phyloP scores from a whole-genome alignment of 2,797 vertebrate species.

The Pangasius mekongensis region DNA sequence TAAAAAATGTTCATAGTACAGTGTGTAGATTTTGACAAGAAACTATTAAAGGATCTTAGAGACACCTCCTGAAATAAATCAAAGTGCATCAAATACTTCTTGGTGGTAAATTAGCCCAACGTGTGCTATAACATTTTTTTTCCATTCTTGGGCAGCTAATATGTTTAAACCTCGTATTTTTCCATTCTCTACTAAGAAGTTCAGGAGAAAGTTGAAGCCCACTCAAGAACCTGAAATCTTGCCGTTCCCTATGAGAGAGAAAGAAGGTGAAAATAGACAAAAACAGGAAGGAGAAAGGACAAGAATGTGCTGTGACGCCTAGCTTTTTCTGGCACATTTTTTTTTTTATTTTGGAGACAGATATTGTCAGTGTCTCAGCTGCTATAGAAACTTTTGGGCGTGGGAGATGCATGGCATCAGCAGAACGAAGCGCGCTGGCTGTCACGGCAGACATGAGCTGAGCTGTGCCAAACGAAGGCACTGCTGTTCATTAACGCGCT shows the following conservation, averaged over 20 bases:
- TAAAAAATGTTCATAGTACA: not conserved
- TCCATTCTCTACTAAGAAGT: conserved; percentile 3
- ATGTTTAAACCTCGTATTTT: not conserved
- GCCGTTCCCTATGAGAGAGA: conserved; percentile 18
- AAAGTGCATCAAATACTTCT: too few species aligned
- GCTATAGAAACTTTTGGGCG: conserved; percentile 54
- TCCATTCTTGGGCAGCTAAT: not conserved
- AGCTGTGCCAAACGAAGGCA: conserved; percentile 44
- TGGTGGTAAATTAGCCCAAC: not conserved
- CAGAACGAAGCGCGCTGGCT: conserved; percentile 50
- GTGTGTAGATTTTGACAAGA: not conserved
- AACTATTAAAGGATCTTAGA: not conserved
- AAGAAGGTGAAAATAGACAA: conserved; percentile 39
- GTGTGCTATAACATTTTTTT: not conserved
- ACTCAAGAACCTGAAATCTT: conserved; percentile 38
- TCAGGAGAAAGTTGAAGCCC: conserved; percentile 23
- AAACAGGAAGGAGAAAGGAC: conserved; percentile 46
- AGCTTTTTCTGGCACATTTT: conserved; percentile 31
- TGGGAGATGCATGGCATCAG: conserved; percentile 56
- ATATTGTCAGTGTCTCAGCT: conserved; percentile 56
- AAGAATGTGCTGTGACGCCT: conserved; percentile 49
- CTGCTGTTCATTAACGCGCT: conserved; percentile 58
- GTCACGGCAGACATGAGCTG: conserved; percentile 48
- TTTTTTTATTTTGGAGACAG: conserved; percentile 44
- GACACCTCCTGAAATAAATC: not conserved